phyloP scores from a whole-genome alignment of 2,797 vertebrate genomes.

The Dallia pectoralis region DNA sequence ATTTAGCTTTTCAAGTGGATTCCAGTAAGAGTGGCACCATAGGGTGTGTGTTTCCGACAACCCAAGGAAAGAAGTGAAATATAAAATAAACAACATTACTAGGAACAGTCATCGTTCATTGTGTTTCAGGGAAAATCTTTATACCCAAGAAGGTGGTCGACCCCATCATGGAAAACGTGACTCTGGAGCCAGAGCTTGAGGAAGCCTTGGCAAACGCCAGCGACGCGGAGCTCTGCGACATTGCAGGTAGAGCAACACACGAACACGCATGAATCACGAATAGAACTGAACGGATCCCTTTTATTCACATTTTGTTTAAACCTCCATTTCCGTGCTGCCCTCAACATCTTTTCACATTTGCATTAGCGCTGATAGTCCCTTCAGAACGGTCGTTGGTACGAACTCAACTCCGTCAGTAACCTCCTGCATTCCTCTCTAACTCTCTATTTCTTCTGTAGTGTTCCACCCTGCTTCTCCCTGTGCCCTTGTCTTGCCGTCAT shows the following conservation, averaged over 20 bases:
- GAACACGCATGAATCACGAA: background rate
- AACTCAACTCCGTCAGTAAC: background rate
- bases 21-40: background rate
- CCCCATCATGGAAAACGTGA: constrained; percentile 90
- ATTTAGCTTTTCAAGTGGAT: background rate
- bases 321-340: background rate
- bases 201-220: constrained; percentile 92
- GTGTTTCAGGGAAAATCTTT: constrained; percentile 83
- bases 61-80: background rate
- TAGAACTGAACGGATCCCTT: background rate
- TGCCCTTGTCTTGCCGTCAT: constrained; percentile 14
- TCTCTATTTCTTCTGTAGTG: background rate
- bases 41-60: background rate
- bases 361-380: background rate
- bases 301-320: background rate
- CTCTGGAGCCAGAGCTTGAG: constrained; percentile 93
- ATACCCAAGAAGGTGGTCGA: constrained; percentile 89
- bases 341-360: background rate
- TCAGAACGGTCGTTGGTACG: background rate
- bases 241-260: constrained; percentile 81
- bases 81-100: background rate
- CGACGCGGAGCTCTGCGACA: constrained; percentile 95
- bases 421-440: background rate
- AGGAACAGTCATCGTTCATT: background rate
- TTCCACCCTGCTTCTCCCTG: background rate